A percentile compares a stretch with the other conserved stretches of the same genome.
phyloP scores from a whole-genome alignment of 2,888 invertebrate genomes.

The Dolichomitus sp. region DNA sequence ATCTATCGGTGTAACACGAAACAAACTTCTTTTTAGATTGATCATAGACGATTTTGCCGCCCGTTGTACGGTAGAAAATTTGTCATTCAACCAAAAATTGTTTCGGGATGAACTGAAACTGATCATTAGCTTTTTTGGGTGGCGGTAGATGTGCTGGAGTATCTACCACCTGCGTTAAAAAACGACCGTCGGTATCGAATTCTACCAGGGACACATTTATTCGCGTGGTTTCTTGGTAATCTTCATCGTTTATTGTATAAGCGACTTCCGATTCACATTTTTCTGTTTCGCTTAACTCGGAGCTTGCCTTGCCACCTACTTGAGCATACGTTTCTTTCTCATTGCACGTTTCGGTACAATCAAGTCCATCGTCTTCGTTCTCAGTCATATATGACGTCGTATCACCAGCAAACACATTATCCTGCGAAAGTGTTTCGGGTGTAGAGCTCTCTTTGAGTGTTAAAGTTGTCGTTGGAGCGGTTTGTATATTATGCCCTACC shows the following conservation, averaged over 20 bases:
- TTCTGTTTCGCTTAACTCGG: too few relatives aligned
- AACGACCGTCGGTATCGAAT: slow-evolving; percentile 4
- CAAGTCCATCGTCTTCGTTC: too few relatives aligned
- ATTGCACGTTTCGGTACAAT: too few relatives aligned
- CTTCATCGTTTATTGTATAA: not conserved
- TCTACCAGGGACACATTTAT: slow-evolving; percentile 6
- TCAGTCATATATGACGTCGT: too few relatives aligned
- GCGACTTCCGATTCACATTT: not conserved
- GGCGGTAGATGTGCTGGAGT: slow-evolving; percentile 15
- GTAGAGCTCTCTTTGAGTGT: too few relatives aligned
- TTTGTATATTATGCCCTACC: too few relatives aligned
- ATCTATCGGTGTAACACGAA: slow-evolving; percentile 1
- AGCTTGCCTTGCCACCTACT: too few relatives aligned
- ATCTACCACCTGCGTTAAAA: not conserved
- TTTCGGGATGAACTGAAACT: slow-evolving; percentile 5
- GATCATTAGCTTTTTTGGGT: not conserved
- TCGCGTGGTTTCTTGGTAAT: not conserved
- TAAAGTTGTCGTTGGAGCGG: too few relatives aligned
- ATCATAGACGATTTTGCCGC: too few relatives aligned
- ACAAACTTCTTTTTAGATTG: not conserved
- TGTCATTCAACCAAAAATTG: slow-evolving; percentile 10
- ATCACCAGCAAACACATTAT: too few relatives aligned
- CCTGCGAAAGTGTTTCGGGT: too few relatives aligned
- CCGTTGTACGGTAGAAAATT: not conserved
- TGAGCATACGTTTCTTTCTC: too few relatives aligned